phyloP scores from a whole-genome alignment of 2,113 vertebrate species.

The Kryptolebias marmoratus region DNA sequence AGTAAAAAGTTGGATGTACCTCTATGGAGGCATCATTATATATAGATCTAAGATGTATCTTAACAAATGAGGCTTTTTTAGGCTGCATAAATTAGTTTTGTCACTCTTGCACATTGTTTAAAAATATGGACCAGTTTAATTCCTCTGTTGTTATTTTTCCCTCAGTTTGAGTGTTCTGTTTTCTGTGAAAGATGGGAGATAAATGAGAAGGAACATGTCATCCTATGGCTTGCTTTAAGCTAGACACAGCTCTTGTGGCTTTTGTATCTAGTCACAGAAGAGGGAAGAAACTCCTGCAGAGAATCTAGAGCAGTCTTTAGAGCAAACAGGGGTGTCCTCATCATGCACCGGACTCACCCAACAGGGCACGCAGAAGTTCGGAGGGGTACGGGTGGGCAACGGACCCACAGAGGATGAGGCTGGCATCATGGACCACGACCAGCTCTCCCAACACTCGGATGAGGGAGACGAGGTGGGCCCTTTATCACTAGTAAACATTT shows the following conservation, averaged over 20 bases:
- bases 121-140: too few relatives aligned
- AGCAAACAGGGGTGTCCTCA: slow-evolving; percentile 84
- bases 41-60: too few relatives aligned
- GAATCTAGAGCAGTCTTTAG: slow-evolving; percentile 84
- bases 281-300: slow-evolving; percentile 82
- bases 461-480: slow-evolving; percentile 93
- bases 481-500: too few relatives aligned
- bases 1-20: too few relatives aligned
- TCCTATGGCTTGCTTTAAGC: slow-evolving; percentile 77
- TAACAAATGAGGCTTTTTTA: too few relatives aligned
- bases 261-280: slow-evolving; percentile 86
- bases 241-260: slow-evolving; percentile 83
- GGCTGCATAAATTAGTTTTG: too few relatives aligned
- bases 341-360: slow-evolving; percentile 83
- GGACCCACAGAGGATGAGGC: slow-evolving; percentile 99
- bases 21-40: too few relatives aligned
- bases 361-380: slow-evolving; percentile 98
- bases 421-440: slow-evolving; percentile 99
- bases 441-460: slow-evolving; percentile 96
- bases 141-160: neutral
- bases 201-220: slow-evolving; percentile 34
- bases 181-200: neutral
- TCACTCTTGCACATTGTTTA: too few relatives aligned
- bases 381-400: slow-evolving; percentile 97
- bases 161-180: slow-evolving; percentile 47